Conservation (phyloP, 1,140 invertebrate species). For the Latrodectus geometricus region DNA sequence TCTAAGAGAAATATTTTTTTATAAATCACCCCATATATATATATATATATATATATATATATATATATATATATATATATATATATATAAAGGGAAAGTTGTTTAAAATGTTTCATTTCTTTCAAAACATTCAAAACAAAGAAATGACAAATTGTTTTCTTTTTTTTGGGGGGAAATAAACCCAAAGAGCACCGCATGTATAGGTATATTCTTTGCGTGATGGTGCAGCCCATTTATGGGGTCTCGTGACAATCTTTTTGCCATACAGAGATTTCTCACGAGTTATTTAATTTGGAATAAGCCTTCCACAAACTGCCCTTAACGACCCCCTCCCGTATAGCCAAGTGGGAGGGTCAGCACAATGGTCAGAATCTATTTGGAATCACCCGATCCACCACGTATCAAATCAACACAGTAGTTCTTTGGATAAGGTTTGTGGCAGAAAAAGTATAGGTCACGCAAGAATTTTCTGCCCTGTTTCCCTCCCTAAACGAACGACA, state of each 20-base stretch:
- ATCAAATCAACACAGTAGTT: conserved; percentile 17
- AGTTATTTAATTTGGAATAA: conserved; percentile 56
- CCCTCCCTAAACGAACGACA: not conserved
- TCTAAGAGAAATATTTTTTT: too few species aligned
- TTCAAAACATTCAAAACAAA: not conserved
- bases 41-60: too few species aligned
- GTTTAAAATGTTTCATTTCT: not conserved
- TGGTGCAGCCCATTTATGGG: conserved; percentile 23
- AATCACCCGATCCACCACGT: conserved; percentile 35
- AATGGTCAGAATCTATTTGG: conserved; percentile 60
- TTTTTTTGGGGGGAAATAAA: not conserved
- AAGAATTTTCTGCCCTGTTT: not conserved
- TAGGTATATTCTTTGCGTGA: conserved; percentile 40
- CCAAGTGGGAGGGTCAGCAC: conserved; percentile 30
- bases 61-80: too few species aligned
- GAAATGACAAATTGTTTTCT: not conserved
- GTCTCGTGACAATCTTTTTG: conserved; percentile 40
- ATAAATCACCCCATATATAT: too few species aligned
- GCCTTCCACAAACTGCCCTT: conserved; percentile 35
- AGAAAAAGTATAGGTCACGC: not conserved
- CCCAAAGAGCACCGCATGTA: not conserved
- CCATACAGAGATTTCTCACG: conserved; percentile 53
- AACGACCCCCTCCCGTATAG: conserved; percentile 30
- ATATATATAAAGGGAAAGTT: too few species aligned
- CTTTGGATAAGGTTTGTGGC: not conserved